These are phyloP conservation scores for Aphaenogaster rudis DNA, from an alignment of 1,140 invertebrate genomes.

Conservation along the genomic window DNA sequence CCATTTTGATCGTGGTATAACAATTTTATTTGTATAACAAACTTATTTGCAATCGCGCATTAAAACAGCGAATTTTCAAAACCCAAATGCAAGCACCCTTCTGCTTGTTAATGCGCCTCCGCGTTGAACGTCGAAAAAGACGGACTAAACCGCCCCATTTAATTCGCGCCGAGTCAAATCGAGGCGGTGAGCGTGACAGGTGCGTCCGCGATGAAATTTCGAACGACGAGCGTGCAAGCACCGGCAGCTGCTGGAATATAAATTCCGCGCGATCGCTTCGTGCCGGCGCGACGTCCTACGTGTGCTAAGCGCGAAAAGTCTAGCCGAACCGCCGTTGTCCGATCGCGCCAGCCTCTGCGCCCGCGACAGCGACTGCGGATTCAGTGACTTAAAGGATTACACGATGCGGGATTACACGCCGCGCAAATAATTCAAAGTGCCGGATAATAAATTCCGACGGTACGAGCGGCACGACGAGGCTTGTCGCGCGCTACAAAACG, in stretches of 20 bases:
- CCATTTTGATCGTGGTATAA: not conserved
- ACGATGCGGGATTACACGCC: conserved; percentile 51
- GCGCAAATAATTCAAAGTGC: conserved; percentile 70
- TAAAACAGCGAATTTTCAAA: not conserved
- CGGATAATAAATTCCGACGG: conserved; percentile 70
- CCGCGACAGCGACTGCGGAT: conserved; percentile 38
- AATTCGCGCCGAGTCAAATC: conserved; percentile 57
- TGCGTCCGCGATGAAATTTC: conserved; percentile 72
- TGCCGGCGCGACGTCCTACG: conserved; percentile 3
- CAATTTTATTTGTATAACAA: not conserved
- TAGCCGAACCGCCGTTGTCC: conserved; percentile 50
- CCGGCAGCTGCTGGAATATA: conserved; percentile 69
- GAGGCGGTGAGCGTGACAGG: conserved; percentile 59
- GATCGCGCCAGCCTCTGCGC: conserved; percentile 43
- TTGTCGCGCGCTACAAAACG: conserved; percentile 10
- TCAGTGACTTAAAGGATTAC: conserved; percentile 72
- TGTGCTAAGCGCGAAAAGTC: conserved; percentile 71
- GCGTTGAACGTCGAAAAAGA: conserved; percentile 55
- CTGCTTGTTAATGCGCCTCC: conserved; percentile 12
- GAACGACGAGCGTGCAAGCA: conserved; percentile 13
- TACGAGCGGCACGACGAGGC: conserved; percentile 3
- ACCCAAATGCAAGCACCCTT: not conserved
- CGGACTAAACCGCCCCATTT: conserved; percentile 36
- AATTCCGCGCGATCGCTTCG: conserved; percentile 59
- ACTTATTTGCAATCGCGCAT: not conserved